Conservation (phyloP, 2,797 vertebrate species). For the Coendou prehensilis region DNA sequence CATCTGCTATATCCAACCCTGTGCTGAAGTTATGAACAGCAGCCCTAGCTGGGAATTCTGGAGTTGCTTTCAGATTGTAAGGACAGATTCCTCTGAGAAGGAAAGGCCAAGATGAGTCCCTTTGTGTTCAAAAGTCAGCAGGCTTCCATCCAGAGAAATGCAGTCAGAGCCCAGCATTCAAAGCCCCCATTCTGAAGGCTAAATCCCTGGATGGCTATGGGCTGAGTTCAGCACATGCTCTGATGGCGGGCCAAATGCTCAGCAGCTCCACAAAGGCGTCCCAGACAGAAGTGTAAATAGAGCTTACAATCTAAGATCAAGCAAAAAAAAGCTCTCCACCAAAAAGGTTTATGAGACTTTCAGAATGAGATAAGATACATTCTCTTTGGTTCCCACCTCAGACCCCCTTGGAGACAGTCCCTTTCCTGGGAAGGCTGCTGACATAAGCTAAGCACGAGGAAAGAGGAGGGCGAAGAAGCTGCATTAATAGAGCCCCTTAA, state of each 20-base stretch:
- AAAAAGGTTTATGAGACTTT: neutral
- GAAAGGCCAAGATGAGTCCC: neutral
- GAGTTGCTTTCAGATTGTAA: neutral
- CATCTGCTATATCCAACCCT: neutral
- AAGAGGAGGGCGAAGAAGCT: neutral
- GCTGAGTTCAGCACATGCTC: neutral
- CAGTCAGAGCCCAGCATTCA: neutral
- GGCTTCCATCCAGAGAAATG: neutral
- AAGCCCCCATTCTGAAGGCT: neutral
- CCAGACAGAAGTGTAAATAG: neutral
- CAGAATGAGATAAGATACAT: neutral
- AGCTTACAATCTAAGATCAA: neutral
- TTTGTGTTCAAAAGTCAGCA: neutral
- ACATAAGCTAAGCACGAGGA: neutral
- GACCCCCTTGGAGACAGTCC: rapidly evolving
- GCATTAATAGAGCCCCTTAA: neutral
- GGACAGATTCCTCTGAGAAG: neutral
- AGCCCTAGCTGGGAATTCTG: too few relatives aligned
- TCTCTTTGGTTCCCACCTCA: neutral
- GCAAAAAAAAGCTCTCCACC: neutral
- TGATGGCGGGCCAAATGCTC: neutral
- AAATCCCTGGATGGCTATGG: neutral
- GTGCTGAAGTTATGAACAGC: too few relatives aligned
- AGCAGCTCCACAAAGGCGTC: neutral
- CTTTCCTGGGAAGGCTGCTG: neutral